These are phyloP conservation scores for Drosophila barbarae DNA, from an alignment of 2,888 invertebrate genomes.

Conservation along the genomic window DNA sequence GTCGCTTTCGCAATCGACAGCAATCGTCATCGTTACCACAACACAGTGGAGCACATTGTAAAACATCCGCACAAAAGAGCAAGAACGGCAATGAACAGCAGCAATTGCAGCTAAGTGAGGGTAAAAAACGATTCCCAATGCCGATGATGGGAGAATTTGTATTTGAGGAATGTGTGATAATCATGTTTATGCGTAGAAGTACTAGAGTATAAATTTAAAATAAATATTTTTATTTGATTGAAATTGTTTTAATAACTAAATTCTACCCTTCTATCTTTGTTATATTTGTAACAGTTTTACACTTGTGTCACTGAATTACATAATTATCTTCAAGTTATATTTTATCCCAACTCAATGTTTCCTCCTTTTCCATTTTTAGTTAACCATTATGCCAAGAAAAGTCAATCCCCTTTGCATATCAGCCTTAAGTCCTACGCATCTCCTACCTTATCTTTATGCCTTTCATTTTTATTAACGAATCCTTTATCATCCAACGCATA, in stretches of 20 bases:
- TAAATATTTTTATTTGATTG: too few relatives aligned
- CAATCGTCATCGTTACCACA: slow-evolving; percentile 75
- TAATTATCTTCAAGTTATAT: neutral
- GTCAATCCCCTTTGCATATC: slow-evolving; percentile 1
- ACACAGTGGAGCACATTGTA: slow-evolving; percentile 69
- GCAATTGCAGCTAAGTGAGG: slow-evolving; percentile 41
- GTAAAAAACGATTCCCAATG: slow-evolving; percentile 29
- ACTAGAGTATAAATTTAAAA: too few relatives aligned
- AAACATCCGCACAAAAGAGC: slow-evolving; percentile 70
- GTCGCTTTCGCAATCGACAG: slow-evolving; percentile 53
- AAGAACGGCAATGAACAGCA: slow-evolving; percentile 42
- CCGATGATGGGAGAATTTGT: slow-evolving; percentile 42
- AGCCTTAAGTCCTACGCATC: slow-evolving; percentile 18
- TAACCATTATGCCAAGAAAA: neutral
- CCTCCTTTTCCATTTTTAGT: neutral
- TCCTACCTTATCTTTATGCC: slow-evolving; percentile 26
- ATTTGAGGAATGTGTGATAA: slow-evolving; percentile 29
- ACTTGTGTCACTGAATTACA: too few relatives aligned
- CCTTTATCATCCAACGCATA: slow-evolving; percentile 56
- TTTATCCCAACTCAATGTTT: neutral
- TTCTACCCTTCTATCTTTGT: too few relatives aligned
- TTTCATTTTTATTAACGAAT: slow-evolving; percentile 36
- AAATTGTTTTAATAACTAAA: neutral
- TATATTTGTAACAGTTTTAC: too few relatives aligned
- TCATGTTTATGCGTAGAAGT: slow-evolving; percentile 33